phyloP scores from a whole-genome alignment of 1,140 invertebrate genomes.

The Cyclina sinensis region DNA sequence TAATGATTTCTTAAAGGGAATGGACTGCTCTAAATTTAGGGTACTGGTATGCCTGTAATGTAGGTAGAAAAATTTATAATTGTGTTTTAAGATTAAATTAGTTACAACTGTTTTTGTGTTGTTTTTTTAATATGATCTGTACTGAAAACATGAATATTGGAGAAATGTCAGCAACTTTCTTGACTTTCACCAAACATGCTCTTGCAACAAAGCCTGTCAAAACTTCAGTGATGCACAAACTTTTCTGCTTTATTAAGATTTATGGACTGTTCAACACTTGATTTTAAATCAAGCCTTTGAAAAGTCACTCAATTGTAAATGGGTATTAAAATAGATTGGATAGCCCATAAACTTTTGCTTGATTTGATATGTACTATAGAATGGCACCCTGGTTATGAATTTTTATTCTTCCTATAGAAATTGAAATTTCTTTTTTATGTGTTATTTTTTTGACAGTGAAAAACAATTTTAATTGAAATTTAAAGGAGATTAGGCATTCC shows the following conservation, averaged over 20 bases:
- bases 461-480: constrained; percentile 40
- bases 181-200: not conserved
- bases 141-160: too few relatives aligned
- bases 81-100: too few relatives aligned
- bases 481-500: constrained; percentile 20
- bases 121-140: too few relatives aligned
- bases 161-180: not conserved
- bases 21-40: too few relatives aligned
- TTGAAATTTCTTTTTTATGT: constrained; percentile 48
- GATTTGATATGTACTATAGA: constrained; percentile 47
- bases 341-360: constrained; percentile 33
- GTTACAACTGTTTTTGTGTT: too few relatives aligned
- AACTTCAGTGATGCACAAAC: constrained; percentile 2
- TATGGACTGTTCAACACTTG: constrained; percentile 43
- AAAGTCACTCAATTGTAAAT: constrained; percentile 59
- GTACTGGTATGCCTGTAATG: too few relatives aligned
- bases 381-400: constrained; percentile 42
- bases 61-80: too few relatives aligned
- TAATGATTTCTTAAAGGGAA: too few relatives aligned
- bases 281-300: constrained; percentile 27
- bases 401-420: constrained; percentile 47
- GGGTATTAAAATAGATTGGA: constrained; percentile 62
- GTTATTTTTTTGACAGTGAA: constrained; percentile 43
- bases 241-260: constrained; percentile 30
- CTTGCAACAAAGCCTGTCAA: constrained; percentile 49